Percentiles rank a stretch among this genome's conserved stretches.
Evolutionary conservation across 2,888 invertebrate species (phyloP).

Genomic region (Lamellibrachia satsuma): DNA sequence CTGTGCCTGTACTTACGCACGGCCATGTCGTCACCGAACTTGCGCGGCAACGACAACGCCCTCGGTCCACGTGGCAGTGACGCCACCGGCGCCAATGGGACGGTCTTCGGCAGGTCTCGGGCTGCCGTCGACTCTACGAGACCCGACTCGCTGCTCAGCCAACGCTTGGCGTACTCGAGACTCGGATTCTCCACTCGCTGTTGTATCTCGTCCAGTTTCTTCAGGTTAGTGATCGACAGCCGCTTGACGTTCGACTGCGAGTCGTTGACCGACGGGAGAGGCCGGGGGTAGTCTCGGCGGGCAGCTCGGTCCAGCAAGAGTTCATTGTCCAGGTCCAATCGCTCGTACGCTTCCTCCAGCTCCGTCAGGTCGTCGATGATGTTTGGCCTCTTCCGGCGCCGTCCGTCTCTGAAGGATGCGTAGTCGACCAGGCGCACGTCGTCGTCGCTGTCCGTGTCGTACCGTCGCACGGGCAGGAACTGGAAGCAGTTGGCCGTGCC

Average conservation of each 20-base stretch:
- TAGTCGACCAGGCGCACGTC: slow-evolving; percentile 35
- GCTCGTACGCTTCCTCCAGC: slow-evolving; percentile 57
- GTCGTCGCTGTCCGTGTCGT: slow-evolving; percentile 29
- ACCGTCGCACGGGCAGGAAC: slow-evolving; percentile 13
- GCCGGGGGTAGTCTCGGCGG: background rate
- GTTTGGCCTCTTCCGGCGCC: slow-evolving; percentile 49
- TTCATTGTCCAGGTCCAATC: slow-evolving; percentile 51
- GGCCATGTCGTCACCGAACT: slow-evolving; percentile 41
- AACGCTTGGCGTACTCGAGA: slow-evolving; percentile 41
- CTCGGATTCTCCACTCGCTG: slow-evolving; percentile 31
- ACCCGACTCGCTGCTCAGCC: slow-evolving; percentile 33
- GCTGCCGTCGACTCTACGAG: background rate
- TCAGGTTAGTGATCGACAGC: slow-evolving; percentile 40
- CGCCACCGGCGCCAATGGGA: background rate
- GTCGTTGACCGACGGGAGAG: background rate
- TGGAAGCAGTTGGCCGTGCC: background rate
- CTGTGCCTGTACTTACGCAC: slow-evolving; percentile 20
- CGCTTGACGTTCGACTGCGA: slow-evolving; percentile 31
- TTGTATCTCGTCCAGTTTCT: slow-evolving; percentile 37
- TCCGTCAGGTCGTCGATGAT: slow-evolving; percentile 57
- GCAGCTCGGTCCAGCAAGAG: background rate
- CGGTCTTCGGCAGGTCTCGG: background rate
- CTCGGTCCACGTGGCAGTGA: slow-evolving; percentile 31
- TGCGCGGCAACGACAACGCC: slow-evolving; percentile 33
- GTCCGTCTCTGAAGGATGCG: slow-evolving; percentile 45